Evolutionary conservation across 2,113 vertebrate species (phyloP).

Genomic region (Daphoenositta chrysoptera): DNA sequence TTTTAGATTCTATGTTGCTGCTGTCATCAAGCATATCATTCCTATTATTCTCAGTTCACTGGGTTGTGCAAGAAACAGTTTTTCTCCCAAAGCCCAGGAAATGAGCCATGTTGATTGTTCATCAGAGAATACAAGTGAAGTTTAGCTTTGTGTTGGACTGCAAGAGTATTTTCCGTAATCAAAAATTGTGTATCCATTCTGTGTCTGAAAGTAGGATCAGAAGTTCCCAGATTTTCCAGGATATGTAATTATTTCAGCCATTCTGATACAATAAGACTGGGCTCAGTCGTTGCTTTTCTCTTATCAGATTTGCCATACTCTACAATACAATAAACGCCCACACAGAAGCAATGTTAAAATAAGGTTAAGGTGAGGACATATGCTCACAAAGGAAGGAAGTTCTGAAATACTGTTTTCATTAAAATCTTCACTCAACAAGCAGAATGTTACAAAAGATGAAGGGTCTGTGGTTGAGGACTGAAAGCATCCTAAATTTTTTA

Average conservation of each 20-base stretch:
- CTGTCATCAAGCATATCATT: conserved; percentile 65
- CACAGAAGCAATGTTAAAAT: conserved; percentile 72
- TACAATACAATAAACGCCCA: conserved; percentile 64
- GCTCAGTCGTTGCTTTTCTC: conserved; percentile 60
- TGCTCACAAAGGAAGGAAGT: conserved; percentile 75
- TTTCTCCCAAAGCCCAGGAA: conserved; percentile 32
- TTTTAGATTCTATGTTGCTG: conserved; percentile 25
- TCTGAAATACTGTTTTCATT: conserved; percentile 73
- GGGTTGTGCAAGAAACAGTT: conserved; percentile 42
- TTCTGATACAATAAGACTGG: conserved; percentile 62
- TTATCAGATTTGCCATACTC: conserved; percentile 73
- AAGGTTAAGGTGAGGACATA: conserved; percentile 67
- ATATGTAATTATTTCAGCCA: conserved; percentile 46
- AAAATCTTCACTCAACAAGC: conserved; percentile 52
- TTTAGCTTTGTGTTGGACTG: conserved; percentile 19
- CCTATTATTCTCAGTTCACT: conserved; percentile 66
- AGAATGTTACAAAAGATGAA: conserved; percentile 43
- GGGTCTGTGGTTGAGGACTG: not conserved
- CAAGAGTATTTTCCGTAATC: conserved; percentile 8
- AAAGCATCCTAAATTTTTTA: conserved; percentile 17
- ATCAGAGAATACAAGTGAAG: conserved; percentile 33
- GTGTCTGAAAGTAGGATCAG: conserved; percentile 25
- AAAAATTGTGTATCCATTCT: conserved; percentile 10
- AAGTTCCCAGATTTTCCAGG: conserved; percentile 71
- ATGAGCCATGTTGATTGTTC: conserved; percentile 50